Evolutionary conservation across 2,113 vertebrate species (phyloP).

Genomic region (Ancistrus triradiatus): DNA sequence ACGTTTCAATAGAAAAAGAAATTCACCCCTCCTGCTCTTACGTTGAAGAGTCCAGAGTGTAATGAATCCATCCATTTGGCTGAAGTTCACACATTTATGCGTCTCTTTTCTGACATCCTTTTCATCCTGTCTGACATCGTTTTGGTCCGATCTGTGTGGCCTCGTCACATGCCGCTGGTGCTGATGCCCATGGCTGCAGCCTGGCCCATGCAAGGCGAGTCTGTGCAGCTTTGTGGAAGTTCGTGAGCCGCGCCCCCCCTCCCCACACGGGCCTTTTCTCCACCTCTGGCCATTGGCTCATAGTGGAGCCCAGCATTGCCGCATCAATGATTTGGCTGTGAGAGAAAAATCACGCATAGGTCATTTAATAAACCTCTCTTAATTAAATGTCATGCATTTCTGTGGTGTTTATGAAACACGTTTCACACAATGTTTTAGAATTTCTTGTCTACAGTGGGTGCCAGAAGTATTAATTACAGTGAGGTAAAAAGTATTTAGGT

Average conservation of each 20-base stretch:
- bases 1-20: slow-evolving; percentile 48
- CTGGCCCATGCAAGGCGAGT: slow-evolving; percentile 86
- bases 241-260: too few species aligned
- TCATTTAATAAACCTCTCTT: too few species aligned
- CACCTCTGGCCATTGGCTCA: slow-evolving; percentile 75
- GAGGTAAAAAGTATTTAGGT: too few species aligned
- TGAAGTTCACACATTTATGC: slow-evolving; percentile 40
- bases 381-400: too few species aligned
- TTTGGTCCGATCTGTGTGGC: slow-evolving; percentile 29
- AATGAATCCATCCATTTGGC: slow-evolving; percentile 51
- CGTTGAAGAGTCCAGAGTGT: slow-evolving; percentile 51
- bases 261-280: slow-evolving; percentile 84
- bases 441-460: too few species aligned
- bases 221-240: slow-evolving; percentile 83
- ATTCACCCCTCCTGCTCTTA: slow-evolving; percentile 24
- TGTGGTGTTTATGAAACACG: too few species aligned
- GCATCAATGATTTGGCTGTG: slow-evolving; percentile 85
- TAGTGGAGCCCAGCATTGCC: slow-evolving; percentile 80
- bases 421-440: too few species aligned
- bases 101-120: neutral
- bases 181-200: slow-evolving; percentile 81
- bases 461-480: too few species aligned
- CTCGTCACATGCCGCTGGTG: slow-evolving; percentile 78
- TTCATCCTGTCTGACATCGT: neutral
- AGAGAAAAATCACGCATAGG: too few species aligned